Evolutionary conservation across 2,888 invertebrate genomes (phyloP).

Genomic region (Pristionchus japonicus): DNA sequence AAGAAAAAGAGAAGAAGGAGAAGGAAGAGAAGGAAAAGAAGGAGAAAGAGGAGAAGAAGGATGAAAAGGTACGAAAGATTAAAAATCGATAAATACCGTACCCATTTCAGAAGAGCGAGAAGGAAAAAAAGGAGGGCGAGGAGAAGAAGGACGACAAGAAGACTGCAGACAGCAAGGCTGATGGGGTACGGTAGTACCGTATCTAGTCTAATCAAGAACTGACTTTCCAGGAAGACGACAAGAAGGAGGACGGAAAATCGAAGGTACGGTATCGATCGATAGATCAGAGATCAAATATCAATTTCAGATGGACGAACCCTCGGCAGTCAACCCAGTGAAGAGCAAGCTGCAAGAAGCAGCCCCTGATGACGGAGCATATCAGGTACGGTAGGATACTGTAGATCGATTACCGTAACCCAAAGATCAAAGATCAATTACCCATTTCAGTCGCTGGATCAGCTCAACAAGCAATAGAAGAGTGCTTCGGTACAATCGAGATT

Average conservation of each 20-base stretch:
- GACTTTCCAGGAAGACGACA: background rate
- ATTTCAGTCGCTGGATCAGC: slow-evolving; percentile 27
- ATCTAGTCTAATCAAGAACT: background rate
- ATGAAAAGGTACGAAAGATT: background rate
- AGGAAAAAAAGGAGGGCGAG: background rate
- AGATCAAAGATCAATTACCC: background rate
- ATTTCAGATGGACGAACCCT: slow-evolving; percentile 15
- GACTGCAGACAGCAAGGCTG: background rate
- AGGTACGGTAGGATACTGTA: background rate
- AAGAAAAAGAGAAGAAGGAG: slow-evolving; percentile 10
- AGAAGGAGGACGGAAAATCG: slow-evolving; percentile 9
- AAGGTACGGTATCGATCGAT: background rate
- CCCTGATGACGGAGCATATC: slow-evolving; percentile 30
- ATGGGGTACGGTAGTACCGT: background rate
- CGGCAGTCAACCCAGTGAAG: background rate
- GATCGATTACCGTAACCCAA: background rate
- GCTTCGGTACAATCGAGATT: background rate
- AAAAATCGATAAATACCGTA: background rate
- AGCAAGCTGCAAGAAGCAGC: slow-evolving; percentile 31
- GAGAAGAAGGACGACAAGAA: slow-evolving; percentile 7
- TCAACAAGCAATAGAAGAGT: slow-evolving; percentile 14
- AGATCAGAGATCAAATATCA: background rate
- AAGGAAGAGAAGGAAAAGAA: background rate
- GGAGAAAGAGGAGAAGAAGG: background rate
- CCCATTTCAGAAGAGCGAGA: background rate